Evolutionary conservation across 2,888 invertebrate species (phyloP).

Genomic region (Deilephila elpenor): DNA sequence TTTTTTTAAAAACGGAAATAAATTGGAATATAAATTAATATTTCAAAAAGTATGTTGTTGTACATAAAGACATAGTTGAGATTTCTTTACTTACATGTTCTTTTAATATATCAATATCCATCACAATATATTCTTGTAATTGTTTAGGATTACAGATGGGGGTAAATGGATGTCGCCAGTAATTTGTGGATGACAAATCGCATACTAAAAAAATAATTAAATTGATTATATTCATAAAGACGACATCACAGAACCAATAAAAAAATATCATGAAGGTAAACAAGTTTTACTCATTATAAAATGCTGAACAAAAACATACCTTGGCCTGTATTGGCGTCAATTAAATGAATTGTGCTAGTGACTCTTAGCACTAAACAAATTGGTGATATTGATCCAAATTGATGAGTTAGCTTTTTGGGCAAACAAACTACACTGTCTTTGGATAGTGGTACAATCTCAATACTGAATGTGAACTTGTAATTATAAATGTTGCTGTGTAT

Average conservation of each 20-base stretch:
- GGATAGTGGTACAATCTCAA: slow-evolving; percentile 98
- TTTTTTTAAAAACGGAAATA: too few species aligned
- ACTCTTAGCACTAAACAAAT: slow-evolving; percentile 95
- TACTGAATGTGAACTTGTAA: slow-evolving; percentile 97
- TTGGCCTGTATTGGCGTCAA: slow-evolving; percentile 95
- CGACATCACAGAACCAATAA: background rate
- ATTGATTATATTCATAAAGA: background rate
- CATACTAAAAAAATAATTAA: slow-evolving; percentile 86
- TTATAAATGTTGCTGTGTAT: slow-evolving; percentile 98
- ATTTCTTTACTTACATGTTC: slow-evolving; percentile 75
- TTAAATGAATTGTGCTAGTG: slow-evolving; percentile 94
- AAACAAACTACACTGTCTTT: slow-evolving; percentile 97
- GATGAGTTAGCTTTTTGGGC: slow-evolving; percentile 92
- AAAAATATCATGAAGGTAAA: too few species aligned
- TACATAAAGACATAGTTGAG: too few species aligned
- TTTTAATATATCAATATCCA: slow-evolving; percentile 94
- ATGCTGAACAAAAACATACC: slow-evolving; percentile 73
- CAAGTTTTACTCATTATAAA: background rate
- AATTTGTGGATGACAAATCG: slow-evolving; percentile 91
- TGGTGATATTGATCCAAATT: slow-evolving; percentile 94
- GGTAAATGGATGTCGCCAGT: slow-evolving; percentile 94
- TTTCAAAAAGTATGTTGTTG: too few species aligned
- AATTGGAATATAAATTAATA: too few species aligned
- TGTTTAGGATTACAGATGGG: slow-evolving; percentile 96
- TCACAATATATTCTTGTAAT: slow-evolving; percentile 95